phyloP scores from a whole-genome alignment of 2,888 invertebrate genomes.

The Micoletzkya japonica region DNA sequence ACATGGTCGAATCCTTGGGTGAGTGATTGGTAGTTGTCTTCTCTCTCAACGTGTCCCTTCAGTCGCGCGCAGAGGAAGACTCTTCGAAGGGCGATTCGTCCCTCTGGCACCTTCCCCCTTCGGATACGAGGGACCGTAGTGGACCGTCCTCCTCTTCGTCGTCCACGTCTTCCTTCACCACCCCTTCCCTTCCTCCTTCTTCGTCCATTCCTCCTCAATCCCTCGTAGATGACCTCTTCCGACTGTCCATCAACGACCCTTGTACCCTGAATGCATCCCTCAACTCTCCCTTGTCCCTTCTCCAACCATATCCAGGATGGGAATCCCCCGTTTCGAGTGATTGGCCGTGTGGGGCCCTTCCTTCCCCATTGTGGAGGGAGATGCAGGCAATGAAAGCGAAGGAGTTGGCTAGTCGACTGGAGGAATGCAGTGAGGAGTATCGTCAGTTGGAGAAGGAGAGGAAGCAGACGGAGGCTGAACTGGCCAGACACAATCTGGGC shows the following conservation, averaged over 20 bases:
- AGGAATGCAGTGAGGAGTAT: slow-evolving; percentile 81
- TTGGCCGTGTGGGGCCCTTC: background rate
- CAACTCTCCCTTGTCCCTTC: background rate
- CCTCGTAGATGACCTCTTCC: background rate
- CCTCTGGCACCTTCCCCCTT: no score
- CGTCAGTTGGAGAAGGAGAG: slow-evolving; percentile 77
- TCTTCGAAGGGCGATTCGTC: no score
- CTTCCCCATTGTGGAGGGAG: no score
- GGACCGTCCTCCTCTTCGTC: background rate
- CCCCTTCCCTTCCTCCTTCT: background rate
- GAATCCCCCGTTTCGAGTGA: no score
- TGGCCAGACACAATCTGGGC: slow-evolving; percentile 79
- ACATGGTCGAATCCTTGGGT: slow-evolving; percentile 16
- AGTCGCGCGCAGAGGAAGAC: no score
- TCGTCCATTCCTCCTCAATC: background rate
- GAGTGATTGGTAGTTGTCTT: background rate
- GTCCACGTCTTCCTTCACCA: background rate
- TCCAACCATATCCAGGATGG: slow-evolving; percentile 9
- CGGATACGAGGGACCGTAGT: no score
- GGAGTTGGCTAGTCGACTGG: slow-evolving; percentile 75
- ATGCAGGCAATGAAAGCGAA: slow-evolving; percentile 47
- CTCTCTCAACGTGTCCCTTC: background rate
- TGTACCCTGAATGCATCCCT: background rate
- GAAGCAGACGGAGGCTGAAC: slow-evolving; percentile 72
- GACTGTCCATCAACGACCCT: background rate